phyloP scores from a whole-genome alignment of 1,140 invertebrate species.

The Lasioglossum baleicum region DNA sequence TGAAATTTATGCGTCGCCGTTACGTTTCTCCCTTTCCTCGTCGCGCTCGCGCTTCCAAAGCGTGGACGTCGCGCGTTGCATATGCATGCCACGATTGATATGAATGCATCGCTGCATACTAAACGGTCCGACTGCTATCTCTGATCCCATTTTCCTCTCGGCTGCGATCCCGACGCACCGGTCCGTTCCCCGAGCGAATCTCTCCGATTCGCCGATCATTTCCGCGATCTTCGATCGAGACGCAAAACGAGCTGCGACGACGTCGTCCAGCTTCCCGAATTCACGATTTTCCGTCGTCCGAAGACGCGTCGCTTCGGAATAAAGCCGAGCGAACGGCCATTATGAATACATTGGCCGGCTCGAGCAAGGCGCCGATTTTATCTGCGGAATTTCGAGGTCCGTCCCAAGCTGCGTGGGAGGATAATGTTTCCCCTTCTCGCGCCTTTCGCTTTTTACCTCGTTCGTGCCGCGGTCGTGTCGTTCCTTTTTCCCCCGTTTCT shows the following conservation, averaged over 20 bases:
- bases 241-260: not conserved
- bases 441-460: slow-evolving; percentile 45
- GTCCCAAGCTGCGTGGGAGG: slow-evolving; percentile 51
- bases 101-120: slow-evolving; percentile 79
- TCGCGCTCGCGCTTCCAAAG: slow-evolving; percentile 44
- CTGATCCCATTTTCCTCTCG: slow-evolving; percentile 75
- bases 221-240: slow-evolving; percentile 46
- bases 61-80: slow-evolving; percentile 67
- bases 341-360: slow-evolving; percentile 71
- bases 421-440: slow-evolving; percentile 57
- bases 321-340: slow-evolving; percentile 64
- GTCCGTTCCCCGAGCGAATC: slow-evolving; percentile 57
- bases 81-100: slow-evolving; percentile 79
- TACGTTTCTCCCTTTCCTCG: slow-evolving; percentile 46
- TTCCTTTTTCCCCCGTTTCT: slow-evolving; percentile 29
- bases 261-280: not conserved
- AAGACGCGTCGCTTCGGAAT: slow-evolving; percentile 27
- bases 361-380: slow-evolving; percentile 71
- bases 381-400: slow-evolving; percentile 71
- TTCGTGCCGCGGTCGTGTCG: slow-evolving; percentile 33
- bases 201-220: slow-evolving; percentile 61
- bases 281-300: not conserved
- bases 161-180: slow-evolving; percentile 58
- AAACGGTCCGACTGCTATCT: slow-evolving; percentile 73
- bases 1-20: slow-evolving; percentile 75